phyloP scores from a whole-genome alignment of 2,113 vertebrate genomes.

The Crotalus tigris region DNA sequence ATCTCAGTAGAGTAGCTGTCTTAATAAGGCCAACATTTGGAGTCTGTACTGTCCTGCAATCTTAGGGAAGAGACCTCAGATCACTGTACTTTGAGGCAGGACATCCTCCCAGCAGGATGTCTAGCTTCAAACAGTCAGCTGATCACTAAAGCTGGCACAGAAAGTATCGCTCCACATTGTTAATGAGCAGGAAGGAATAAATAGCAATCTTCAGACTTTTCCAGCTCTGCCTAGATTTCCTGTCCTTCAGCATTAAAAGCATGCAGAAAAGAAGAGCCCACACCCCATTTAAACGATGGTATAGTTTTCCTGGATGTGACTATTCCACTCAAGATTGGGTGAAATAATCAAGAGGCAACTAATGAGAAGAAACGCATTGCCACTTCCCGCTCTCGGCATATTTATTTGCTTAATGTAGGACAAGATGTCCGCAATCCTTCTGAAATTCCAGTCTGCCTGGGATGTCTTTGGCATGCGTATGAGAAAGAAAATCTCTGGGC shows the following conservation, averaged over 20 bases:
- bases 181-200: background rate
- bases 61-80: conserved; percentile 46
- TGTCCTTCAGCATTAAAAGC: background rate
- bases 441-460: conserved; percentile 36
- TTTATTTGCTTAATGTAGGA: conserved; percentile 59
- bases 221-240: conserved; percentile 10
- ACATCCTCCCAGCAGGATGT: conserved; percentile 43
- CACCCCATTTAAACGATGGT: conserved; percentile 25
- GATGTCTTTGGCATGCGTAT: conserved; percentile 53
- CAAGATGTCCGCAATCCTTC: conserved; percentile 36
- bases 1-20: background rate
- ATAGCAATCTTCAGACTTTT: background rate
- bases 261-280: conserved; percentile 26
- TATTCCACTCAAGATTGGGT: conserved; percentile 1
- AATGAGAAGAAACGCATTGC: conserved; percentile 10
- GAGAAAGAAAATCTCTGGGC: background rate
- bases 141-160: conserved; percentile 25
- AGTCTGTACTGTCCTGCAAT: conserved; percentile 33
- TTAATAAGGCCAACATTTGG: conserved; percentile 33
- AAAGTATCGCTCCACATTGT: background rate
- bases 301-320: conserved; percentile 36
- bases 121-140: conserved; percentile 4
- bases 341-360: conserved; percentile 26
- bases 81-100: conserved; percentile 23
- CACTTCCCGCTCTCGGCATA: conserved; percentile 30